Base-by-base conservation (phyloP, 2,113 vertebrate species). In the Noturus placidus region DNA sequence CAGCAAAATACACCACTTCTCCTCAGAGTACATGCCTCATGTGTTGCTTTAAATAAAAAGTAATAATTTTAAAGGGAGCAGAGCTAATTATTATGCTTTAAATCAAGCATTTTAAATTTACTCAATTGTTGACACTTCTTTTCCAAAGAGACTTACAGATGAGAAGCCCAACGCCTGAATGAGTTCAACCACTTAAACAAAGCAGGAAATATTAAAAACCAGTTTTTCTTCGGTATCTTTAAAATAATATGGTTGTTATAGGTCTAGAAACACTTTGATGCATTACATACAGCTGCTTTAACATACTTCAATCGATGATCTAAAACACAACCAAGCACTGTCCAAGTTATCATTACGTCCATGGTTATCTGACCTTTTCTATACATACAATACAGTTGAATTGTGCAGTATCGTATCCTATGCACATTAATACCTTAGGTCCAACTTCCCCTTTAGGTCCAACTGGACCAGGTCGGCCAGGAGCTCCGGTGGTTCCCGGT, bases 401-500 rank as follows among this genome's bases (percentile, higher is more conserved):
- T 14, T 86, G 3, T 46, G 25, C 38, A 78, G 42, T 3, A n/a
- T 30, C 10, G 9, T 20, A 20, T 30, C 11, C 22, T 19, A 46
- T 3, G 46, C 25, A 35, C 22, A 61, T 22, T 17, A 65, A 77
- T 93, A 97, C 97, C 96, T 97, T 96, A 0, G 90, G 89, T 6
- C 97, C 97, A 11, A 91, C 85, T 50, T 94, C 81, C 0, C 96
- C 97, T 76, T 25, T 95, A 0, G 89, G 91, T 78, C 97, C 97
- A 33, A 85, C 89, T 22, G 78, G 54, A 82, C 96, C 97, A 0
- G 88, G 89, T n/a, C 91, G 89, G 69, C 97, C 96, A 0, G 83
- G 19, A 0, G 35, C 56, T 77, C 96, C 96, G 0, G 87, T 77
- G 72, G 90, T 91, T n/a, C 97, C 96, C 20, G 93, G 91, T 76